A percentile compares a stretch with the other conserved stretches of the same genome.
Conservation (phyloP, 2,888 invertebrate genomes). For the Siphlonurus alternatus region DNA sequence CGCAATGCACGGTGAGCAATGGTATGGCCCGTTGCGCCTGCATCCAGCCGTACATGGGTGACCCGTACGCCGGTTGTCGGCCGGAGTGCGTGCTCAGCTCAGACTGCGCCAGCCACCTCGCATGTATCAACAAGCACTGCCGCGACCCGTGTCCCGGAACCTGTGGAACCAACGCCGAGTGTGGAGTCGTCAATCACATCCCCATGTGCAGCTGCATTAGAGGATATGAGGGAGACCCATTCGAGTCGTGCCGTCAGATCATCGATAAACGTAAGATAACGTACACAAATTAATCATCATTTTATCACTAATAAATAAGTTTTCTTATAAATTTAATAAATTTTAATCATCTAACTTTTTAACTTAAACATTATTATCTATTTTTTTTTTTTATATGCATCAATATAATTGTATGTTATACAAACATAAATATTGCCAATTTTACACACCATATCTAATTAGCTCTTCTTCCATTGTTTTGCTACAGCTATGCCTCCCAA, state of each 20-base stretch:
- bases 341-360: not conserved
- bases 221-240: slow-evolving; percentile 69
- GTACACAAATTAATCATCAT: not conserved
- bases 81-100: slow-evolving; percentile 72
- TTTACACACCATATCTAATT: slow-evolving; percentile 1
- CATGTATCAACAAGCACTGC: slow-evolving; percentile 71
- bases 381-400: too few species aligned
- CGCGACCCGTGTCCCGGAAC: slow-evolving; percentile 71
- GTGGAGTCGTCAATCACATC: slow-evolving; percentile 63
- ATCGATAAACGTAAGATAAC: slow-evolving; percentile 39
- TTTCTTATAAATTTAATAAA: not conserved
- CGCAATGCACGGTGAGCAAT: slow-evolving; percentile 53
- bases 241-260: slow-evolving; percentile 51
- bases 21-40: slow-evolving; percentile 61
- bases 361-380: not conserved
- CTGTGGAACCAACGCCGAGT: slow-evolving; percentile 70
- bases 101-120: slow-evolving; percentile 58
- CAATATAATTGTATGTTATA: too few species aligned
- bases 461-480: slow-evolving; percentile 18
- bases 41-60: slow-evolving; percentile 73
- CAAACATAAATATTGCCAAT: too few species aligned
- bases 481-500: slow-evolving; percentile 23
- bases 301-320: not conserved
- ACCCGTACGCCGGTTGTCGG: slow-evolving; percentile 70
- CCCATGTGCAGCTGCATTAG: slow-evolving; percentile 63